Evolutionary conservation across 2,888 invertebrate genomes (phyloP).

Genomic region (Acanthosepion esculentum): DNA sequence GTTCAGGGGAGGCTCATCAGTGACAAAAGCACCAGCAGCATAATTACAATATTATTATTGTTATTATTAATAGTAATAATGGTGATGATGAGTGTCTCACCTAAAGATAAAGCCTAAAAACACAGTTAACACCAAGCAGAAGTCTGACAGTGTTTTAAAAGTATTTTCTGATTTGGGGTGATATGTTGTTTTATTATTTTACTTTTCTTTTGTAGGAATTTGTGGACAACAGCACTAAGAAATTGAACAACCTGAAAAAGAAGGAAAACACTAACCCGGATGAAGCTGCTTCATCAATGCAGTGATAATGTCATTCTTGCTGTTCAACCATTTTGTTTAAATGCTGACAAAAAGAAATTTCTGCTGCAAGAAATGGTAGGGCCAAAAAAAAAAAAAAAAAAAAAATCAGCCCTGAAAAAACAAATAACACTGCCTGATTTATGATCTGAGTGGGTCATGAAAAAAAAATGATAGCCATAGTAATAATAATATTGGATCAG

Average conservation of each 20-base stretch:
- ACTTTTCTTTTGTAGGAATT: conserved; percentile 58
- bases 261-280: conserved; percentile 50
- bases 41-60: too few relatives aligned
- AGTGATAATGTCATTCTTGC: neutral
- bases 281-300: neutral
- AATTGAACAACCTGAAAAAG: conserved; percentile 58
- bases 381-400: neutral
- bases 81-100: too few relatives aligned
- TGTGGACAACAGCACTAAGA: conserved; percentile 62
- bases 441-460: neutral
- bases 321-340: neutral
- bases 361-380: neutral
- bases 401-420: neutral
- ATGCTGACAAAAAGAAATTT: neutral
- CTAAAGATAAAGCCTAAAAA: too few relatives aligned
- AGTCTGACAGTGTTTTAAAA: too few relatives aligned
- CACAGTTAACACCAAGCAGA: too few relatives aligned
- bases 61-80: too few relatives aligned
- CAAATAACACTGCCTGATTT: neutral
- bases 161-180: too few relatives aligned
- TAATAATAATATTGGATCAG: neutral
- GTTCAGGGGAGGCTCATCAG: too few relatives aligned
- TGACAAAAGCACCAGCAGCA: too few relatives aligned
- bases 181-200: neutral
- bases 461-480: neutral